Conservation (phyloP, 2,797 vertebrate genomes). For the Rhincodon typus region DNA sequence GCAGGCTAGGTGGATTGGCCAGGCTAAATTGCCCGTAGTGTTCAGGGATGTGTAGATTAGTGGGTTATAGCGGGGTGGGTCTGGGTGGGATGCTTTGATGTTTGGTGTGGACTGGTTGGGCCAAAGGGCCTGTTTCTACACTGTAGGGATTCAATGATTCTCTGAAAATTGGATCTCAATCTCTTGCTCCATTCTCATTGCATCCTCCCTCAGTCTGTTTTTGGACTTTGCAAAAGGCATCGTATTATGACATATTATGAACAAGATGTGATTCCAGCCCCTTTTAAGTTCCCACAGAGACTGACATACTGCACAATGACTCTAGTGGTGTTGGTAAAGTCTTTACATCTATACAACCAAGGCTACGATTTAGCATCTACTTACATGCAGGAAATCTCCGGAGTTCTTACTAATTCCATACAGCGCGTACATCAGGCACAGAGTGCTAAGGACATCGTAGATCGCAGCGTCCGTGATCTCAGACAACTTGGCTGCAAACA, state of each 20-base stretch:
- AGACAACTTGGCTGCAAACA: slow-evolving; percentile 75
- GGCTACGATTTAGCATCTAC: slow-evolving; percentile 39
- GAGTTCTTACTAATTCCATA: slow-evolving; percentile 74
- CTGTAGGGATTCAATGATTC: no score
- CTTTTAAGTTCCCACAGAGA: neutral
- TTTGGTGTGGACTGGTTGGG: no score
- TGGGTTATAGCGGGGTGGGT: no score
- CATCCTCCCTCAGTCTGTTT: neutral
- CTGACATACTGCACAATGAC: neutral
- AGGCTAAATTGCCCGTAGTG: no score
- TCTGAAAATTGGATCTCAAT: neutral
- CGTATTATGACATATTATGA: neutral
- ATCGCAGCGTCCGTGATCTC: slow-evolving; percentile 66
- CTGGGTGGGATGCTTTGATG: no score
- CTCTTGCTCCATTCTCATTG: neutral
- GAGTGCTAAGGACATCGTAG: slow-evolving; percentile 65
- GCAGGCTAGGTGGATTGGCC: no score
- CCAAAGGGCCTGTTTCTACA: no score
- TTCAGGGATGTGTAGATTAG: no score
- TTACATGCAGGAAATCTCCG: slow-evolving; percentile 87
- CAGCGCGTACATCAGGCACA: slow-evolving; percentile 80
- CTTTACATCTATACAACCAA: neutral
- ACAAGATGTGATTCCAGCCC: neutral
- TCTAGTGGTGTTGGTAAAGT: neutral
- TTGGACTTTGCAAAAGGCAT: neutral